Percentiles rank a stretch among this genome's conserved stretches.
phyloP scores from a whole-genome alignment of 1,140 invertebrate species.

The Procambarus virginalis region DNA sequence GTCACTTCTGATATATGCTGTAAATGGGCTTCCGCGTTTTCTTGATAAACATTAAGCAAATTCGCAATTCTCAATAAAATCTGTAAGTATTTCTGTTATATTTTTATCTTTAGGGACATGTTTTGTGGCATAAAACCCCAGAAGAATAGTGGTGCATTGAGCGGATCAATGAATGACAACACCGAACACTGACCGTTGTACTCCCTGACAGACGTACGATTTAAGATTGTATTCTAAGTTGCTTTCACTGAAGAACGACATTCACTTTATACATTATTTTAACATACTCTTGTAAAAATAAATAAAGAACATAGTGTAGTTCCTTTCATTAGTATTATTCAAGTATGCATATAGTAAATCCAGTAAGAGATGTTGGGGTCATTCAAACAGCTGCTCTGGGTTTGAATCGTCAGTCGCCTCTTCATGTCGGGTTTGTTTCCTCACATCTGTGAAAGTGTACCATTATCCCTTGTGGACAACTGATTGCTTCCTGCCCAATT shows the following conservation, averaged over 20 bases:
- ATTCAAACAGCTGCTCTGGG: neutral
- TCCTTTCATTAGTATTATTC: neutral
- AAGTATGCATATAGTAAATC: neutral
- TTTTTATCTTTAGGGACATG: neutral
- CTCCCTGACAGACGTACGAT: neutral
- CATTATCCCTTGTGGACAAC: neutral
- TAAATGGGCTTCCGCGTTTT: neutral
- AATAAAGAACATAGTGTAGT: neutral
- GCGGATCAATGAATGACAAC: constrained; percentile 6
- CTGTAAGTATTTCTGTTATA: neutral
- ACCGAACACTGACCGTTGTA: neutral
- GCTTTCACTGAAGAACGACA: too few species aligned
- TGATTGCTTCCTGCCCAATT: neutral
- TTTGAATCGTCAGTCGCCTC: constrained; percentile 8
- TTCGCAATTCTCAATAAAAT: neutral
- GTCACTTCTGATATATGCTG: neutral
- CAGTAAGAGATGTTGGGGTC: neutral
- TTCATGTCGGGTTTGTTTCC: neutral
- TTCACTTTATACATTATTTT: too few species aligned
- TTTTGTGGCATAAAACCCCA: neutral
- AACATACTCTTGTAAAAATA: too few species aligned
- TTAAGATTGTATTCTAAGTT: neutral
- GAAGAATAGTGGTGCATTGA: neutral
- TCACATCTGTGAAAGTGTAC: neutral
- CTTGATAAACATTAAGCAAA: neutral